Percentiles rank a stretch among this genome's conserved stretches.
Conservation (phyloP, 2,888 invertebrate species). For the Chymomyza amoena region DNA sequence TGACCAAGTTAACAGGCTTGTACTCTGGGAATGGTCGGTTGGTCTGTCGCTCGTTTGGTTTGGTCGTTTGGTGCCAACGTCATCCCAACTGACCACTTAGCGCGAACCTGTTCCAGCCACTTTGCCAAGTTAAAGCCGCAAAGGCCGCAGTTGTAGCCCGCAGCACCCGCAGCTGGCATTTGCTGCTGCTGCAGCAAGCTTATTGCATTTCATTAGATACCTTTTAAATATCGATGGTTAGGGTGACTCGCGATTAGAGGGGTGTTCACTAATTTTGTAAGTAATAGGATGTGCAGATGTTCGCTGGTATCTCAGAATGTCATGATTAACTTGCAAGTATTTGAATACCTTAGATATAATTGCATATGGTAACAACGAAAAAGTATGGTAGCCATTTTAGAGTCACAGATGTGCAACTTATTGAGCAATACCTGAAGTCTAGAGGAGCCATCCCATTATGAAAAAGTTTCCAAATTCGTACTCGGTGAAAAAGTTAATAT, state of each 20-base stretch:
- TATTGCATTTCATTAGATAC: conserved; percentile 56
- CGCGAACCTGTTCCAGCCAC: conserved; percentile 47
- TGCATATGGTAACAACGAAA: too few species aligned
- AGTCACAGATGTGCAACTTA: too few species aligned
- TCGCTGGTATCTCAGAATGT: too few species aligned
- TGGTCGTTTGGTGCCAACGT: not conserved
- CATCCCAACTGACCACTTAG: conserved; percentile 59
- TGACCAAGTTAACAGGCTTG: conserved; percentile 61
- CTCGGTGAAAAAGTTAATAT: too few species aligned
- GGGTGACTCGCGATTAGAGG: not conserved
- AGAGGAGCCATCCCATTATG: too few species aligned
- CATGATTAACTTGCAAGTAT: too few species aligned
- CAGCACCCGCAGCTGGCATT: conserved; percentile 4
- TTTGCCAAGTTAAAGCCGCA: conserved; percentile 39
- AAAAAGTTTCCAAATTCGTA: too few species aligned
- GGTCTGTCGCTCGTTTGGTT: conserved; percentile 6
- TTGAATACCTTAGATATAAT: too few species aligned
- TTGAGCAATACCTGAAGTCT: too few species aligned
- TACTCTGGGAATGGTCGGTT: conserved; percentile 16
- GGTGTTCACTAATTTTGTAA: not conserved
- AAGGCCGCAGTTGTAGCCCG: conserved; percentile 10
- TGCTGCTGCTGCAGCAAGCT: conserved; percentile 34
- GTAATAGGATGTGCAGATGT: too few species aligned
- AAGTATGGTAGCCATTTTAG: too few species aligned
- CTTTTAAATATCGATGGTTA: not conserved